Evolutionary conservation across 37 sponge, comb jelly and placozoan genomes (phyloP), one percentile per base, ranked within the genome.

Genomic region (Oscarella lobularis): DNA sequence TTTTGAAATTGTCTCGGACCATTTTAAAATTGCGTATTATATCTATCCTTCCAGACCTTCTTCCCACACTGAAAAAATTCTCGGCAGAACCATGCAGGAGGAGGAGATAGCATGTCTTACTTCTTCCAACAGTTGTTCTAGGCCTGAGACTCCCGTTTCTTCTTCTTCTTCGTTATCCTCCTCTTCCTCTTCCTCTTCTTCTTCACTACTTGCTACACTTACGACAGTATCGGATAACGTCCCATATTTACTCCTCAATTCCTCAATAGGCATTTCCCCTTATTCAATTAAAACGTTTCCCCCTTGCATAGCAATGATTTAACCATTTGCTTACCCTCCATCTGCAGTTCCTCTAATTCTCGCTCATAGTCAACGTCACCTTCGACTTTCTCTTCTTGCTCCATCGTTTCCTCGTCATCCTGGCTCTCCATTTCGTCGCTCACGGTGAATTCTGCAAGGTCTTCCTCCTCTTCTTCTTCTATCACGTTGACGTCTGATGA

Each of bases 391-490:
- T 92, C 93, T 37, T 92, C 93, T 60, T 71, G 39, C 5, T 88
- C 90, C 74, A 92, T 92, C 2, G 93, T 92, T 33, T 84, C 87
- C 36, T 95, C 96, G 41, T 90, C 89, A 81, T 95, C 81, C 31
- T 54, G 87, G 40, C 80, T 83, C 41, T 48, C 60, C 60, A 48
- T 48, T 20, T 48, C 60, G 14, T 48, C 60, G 14, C 14, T 48
- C 60, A 48, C 60, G 20, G 60, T 48, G 60, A 48, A 48, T 9
- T 48, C 60, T 20, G 9, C 20, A 20, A 27, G 14, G 20, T 48
- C 60, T 48, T 9, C 60, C 20, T 9, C 60, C 9, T 48, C 60
- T 48, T 48, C 20, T 48, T 48, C 60, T 20, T 9, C 14, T 20
- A 48, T 27, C 20, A 20, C 20, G 9, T 9, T 48, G 60, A 27